A percentile compares a stretch with the other conserved stretches of the same genome.
Evolutionary conservation across 1,140 invertebrate species (phyloP).

Genomic region (Achroia grisella): DNA sequence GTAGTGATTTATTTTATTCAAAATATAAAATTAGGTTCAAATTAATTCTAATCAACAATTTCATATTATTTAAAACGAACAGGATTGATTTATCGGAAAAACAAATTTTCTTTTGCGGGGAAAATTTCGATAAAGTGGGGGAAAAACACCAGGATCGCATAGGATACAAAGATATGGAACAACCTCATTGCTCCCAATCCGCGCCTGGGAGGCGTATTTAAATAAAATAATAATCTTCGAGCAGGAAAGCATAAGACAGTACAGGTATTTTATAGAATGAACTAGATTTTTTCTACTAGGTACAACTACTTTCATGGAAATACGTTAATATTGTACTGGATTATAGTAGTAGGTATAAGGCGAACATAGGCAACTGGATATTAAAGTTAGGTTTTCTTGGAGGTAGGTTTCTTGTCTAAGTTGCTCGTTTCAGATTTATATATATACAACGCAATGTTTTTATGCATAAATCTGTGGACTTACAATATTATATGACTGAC

Average conservation of each 20-base stretch:
- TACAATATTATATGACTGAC: too few relatives aligned
- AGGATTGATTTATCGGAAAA: background rate
- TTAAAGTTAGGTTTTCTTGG: constrained; percentile 3
- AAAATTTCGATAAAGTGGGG: constrained; percentile 38
- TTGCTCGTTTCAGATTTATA: too few relatives aligned
- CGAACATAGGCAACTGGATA: constrained; percentile 7
- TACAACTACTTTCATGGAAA: constrained; percentile 12
- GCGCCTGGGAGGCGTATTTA: constrained; percentile 18
- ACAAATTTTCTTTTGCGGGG: constrained; percentile 13
- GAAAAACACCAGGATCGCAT: constrained; percentile 37
- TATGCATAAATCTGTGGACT: too few relatives aligned
- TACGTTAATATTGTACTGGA: constrained; percentile 20
- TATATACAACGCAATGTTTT: too few relatives aligned
- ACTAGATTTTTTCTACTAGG: constrained; percentile 14
- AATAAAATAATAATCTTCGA: constrained; percentile 35
- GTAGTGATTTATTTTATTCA: too few relatives aligned
- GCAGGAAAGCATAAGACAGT: constrained; percentile 13
- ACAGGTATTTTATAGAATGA: constrained; percentile 14
- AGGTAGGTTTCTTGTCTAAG: too few relatives aligned
- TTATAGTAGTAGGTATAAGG: constrained; percentile 24
- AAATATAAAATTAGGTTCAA: too few relatives aligned
- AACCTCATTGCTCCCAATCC: background rate
- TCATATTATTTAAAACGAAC: too few relatives aligned
- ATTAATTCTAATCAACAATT: too few relatives aligned
- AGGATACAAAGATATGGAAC: constrained; percentile 7